Evolutionary conservation across 2,888 invertebrate species (phyloP).

Genomic region (Polylopha cassiicola): DNA sequence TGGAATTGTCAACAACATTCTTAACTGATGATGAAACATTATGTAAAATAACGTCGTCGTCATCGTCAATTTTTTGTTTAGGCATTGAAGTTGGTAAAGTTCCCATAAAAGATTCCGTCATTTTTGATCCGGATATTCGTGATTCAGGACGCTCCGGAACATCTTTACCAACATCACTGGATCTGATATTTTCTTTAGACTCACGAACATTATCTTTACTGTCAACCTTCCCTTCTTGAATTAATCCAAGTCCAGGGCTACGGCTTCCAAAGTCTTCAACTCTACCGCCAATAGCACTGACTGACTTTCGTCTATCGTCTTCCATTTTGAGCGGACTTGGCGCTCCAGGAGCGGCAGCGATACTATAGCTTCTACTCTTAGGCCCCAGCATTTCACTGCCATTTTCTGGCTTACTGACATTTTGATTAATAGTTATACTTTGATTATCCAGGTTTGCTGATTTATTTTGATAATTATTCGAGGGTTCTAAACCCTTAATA

Average conservation of each 20-base stretch:
- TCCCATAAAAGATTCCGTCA: conserved; percentile 71
- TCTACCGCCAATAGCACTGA: conserved; percentile 66
- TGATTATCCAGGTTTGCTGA: conserved; percentile 69
- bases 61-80: conserved; percentile 61
- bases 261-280: conserved; percentile 58
- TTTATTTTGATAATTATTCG: conserved; percentile 52
- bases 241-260: conserved; percentile 62
- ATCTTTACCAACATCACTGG: conserved; percentile 51
- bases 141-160: conserved; percentile 63
- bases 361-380: conserved; percentile 75
- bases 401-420: conserved; percentile 54
- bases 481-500: conserved; percentile 54
- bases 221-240: conserved; percentile 65
- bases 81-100: conserved; percentile 50
- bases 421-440: conserved; percentile 47
- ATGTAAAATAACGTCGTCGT: conserved; percentile 65
- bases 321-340: conserved; percentile 63
- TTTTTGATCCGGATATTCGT: conserved; percentile 64
- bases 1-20: conserved; percentile 33
- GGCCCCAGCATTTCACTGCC: conserved; percentile 59
- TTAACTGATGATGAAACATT: conserved; percentile 43
- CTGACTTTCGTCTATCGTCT: conserved; percentile 72
- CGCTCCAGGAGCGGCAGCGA: conserved; percentile 69
- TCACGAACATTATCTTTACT: conserved; percentile 64
- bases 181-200: conserved; percentile 62